Percentiles rank a stretch among this genome's conserved stretches.
Evolutionary conservation across 2,113 vertebrate genomes (phyloP).

Genomic region (Epinephelus lanceolatus): DNA sequence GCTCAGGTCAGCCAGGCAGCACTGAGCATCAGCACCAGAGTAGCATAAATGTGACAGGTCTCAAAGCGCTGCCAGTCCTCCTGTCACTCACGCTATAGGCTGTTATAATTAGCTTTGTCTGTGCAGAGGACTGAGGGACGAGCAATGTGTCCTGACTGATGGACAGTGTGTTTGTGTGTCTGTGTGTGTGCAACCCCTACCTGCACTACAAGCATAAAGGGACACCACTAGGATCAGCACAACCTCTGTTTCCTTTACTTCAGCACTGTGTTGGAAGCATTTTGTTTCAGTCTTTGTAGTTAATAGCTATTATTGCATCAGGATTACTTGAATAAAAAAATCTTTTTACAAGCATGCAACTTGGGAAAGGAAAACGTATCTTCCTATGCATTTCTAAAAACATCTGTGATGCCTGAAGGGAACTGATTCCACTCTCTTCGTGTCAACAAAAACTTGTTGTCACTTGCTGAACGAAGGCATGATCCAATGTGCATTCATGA

Average conservation of each 20-base stretch:
- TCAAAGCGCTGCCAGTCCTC: conserved; percentile 39
- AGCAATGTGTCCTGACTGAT: conserved; percentile 47
- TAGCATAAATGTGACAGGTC: conserved; percentile 55
- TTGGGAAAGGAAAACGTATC: not conserved
- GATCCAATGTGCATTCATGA: not conserved
- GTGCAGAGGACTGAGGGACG: conserved; percentile 18
- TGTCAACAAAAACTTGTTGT: not conserved
- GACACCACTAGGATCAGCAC: conserved; percentile 4
- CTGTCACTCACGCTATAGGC: conserved; percentile 38
- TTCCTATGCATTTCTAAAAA: not conserved
- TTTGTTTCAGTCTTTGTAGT: not conserved
- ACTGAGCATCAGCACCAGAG: conserved; percentile 12
- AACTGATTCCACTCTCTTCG: not conserved
- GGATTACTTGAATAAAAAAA: not conserved
- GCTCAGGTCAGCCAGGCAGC: conserved; percentile 22
- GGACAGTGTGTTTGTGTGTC: conserved; percentile 16
- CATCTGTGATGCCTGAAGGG: not conserved
- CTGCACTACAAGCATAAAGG: conserved; percentile 25
- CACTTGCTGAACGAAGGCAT: not conserved
- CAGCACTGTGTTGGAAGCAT: not conserved
- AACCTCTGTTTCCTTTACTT: not conserved
- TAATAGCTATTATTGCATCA: not conserved
- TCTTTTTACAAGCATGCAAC: not conserved
- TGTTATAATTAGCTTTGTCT: conserved; percentile 61
- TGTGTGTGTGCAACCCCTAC: conserved; percentile 9